Evolutionary conservation across 2,113 vertebrate species (phyloP), one percentile per base, ranked within the genome.

Genomic region (Colossoma macropomum): DNA sequence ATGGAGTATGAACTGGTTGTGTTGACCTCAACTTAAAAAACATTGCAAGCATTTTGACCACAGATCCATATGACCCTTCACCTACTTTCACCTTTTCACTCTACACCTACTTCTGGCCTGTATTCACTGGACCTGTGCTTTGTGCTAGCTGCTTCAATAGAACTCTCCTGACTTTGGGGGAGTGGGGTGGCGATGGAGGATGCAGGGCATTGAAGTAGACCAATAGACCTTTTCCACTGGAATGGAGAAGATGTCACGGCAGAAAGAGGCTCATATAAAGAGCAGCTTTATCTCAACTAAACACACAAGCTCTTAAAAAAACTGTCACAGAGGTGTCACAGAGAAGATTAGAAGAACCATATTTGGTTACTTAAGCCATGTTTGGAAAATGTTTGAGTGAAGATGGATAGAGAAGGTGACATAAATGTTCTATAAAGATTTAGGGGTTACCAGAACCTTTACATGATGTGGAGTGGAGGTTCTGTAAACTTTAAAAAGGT

Each of bases 81-180:
- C 27, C 54, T 73, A 38, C 45, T 25, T 54, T 56, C 34, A 65
- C n/a, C n/a, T 45, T 25, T 12, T 74, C 69, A 84, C 25, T 59
- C 41, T 65, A 75, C 60, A 60, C 78, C 78, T 74, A 65, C 85
- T 65, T 59, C 52, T 84, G 38, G 16, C n/a, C 59, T 81, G 65
- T 76, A 81, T 82, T 83, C 52, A 79, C 30, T 82, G 48, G 19
- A 19, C 48, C 41, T 66, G 65, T 69, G 69, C 30, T 83, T 86
- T 87, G 87, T 86, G 41, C 60, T 23, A 71, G 63, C 73, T 84
- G 41, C 45, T 50, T 86, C 16, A 82, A 77, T 45, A 77, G 80
- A 75, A 85, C 50, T 84, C 77, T 62, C 63, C 45, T 87, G 83
- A 84, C 76, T 25, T 16, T 79, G 4, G 28, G 66, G 25, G 59